Evolutionary conservation across 2,888 invertebrate species (phyloP).

Genomic region (Formica aserva): DNA sequence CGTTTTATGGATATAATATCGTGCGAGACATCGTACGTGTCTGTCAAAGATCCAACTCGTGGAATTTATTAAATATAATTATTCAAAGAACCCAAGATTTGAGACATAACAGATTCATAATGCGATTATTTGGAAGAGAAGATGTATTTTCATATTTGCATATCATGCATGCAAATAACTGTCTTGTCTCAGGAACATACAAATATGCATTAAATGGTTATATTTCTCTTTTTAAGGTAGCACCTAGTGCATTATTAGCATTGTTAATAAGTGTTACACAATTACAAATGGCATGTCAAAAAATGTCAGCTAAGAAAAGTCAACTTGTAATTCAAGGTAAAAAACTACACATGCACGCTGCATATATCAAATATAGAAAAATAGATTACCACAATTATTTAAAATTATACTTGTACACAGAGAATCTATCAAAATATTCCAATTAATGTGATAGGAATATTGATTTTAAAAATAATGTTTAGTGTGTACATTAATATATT

Average conservation of each 20-base stretch:
- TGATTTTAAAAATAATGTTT: not conserved
- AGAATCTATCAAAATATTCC: not conserved
- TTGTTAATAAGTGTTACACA: conserved; percentile 92
- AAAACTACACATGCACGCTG: conserved; percentile 11
- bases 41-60: conserved; percentile 84
- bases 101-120: conserved; percentile 92
- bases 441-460: not conserved
- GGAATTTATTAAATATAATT: conserved; percentile 93
- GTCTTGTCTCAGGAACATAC: conserved; percentile 93
- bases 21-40: conserved; percentile 91
- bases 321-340: conserved; percentile 91
- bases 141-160: conserved; percentile 89
- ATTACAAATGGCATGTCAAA: conserved; percentile 94
- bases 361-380: not conserved
- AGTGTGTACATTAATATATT: not conserved
- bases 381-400: not conserved
- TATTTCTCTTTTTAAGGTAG: conserved; percentile 90
- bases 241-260: conserved; percentile 90
- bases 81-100: conserved; percentile 92
- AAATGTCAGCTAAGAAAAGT: conserved; percentile 92
- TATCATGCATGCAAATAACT: conserved; percentile 93
- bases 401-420: not conserved
- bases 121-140: conserved; percentile 88
- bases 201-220: conserved; percentile 94
- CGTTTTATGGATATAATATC: conserved; percentile 91